Conservation (phyloP, 2,797 vertebrate species). For the Brotula barbata region DNA sequence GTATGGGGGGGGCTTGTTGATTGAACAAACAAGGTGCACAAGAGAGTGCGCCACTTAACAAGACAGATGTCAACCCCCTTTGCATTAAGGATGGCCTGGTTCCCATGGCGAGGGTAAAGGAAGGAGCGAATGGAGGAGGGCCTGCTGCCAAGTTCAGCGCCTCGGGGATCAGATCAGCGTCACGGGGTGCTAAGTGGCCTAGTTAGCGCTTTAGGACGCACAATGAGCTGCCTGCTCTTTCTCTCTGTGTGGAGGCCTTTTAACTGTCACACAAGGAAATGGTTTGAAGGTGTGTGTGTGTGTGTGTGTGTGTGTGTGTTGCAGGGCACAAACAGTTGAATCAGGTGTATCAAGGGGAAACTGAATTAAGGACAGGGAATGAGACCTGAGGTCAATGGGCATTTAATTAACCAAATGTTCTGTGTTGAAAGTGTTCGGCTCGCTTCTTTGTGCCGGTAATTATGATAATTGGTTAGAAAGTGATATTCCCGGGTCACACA, state of each 20-base stretch:
- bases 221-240: constrained; percentile 77
- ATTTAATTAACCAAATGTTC: constrained; percentile 24
- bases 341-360: constrained; percentile 47
- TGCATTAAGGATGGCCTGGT: constrained; percentile 80
- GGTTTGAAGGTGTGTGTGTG: constrained; percentile 48
- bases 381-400: background rate
- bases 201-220: constrained; percentile 80
- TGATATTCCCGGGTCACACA: constrained; percentile 13
- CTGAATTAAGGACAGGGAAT: constrained; percentile 8
- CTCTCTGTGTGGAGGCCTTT: constrained; percentile 73
- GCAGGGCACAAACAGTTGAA: constrained; percentile 19
- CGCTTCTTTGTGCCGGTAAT: no score
- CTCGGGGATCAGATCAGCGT: constrained; percentile 78
- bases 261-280: constrained; percentile 70
- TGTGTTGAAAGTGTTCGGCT: no score
- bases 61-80: constrained; percentile 80
- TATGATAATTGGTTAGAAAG: constrained; percentile 3
- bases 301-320: constrained; percentile 2
- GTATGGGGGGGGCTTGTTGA: constrained; percentile 56
- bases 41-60: constrained; percentile 78
- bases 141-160: constrained; percentile 77
- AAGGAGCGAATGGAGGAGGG: constrained; percentile 73
- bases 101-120: constrained; percentile 77
- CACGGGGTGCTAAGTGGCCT: constrained; percentile 80
- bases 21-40: constrained; percentile 79